Percentiles rank a stretch among this genome's conserved stretches.
Conservation (phyloP, 2,797 vertebrate genomes). For the Odontamblyopus rebecca region DNA sequence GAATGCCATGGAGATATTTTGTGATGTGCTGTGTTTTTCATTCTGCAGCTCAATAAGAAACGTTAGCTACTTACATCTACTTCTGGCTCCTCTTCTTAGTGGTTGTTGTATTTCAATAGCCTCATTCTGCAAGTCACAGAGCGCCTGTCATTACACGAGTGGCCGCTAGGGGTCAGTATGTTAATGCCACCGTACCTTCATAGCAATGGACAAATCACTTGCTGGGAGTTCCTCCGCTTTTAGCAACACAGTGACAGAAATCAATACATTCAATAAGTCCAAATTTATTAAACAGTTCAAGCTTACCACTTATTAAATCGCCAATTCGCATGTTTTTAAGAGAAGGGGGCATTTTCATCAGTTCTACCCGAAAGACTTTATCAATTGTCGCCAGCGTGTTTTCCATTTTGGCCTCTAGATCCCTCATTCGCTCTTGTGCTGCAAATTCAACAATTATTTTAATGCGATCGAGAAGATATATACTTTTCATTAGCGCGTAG, state of each 20-base stretch:
- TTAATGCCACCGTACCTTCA: slow-evolving; percentile 53
- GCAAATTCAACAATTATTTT: not conserved
- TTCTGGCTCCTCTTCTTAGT: slow-evolving; percentile 42
- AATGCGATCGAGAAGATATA: not conserved
- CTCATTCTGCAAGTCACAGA: slow-evolving; percentile 45
- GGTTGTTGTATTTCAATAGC: slow-evolving; percentile 51
- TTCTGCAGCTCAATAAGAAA: not conserved
- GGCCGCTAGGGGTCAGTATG: too few relatives aligned
- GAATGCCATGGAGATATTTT: too few relatives aligned
- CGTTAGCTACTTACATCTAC: slow-evolving; percentile 48
- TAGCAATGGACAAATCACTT: slow-evolving; percentile 68
- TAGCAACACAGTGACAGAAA: not conserved
- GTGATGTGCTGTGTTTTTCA: not conserved
- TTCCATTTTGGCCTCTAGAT: slow-evolving; percentile 74
- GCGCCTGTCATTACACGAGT: rapidly evolving
- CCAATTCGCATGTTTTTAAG: slow-evolving; percentile 70
- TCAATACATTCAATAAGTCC: not conserved
- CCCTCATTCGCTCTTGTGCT: slow-evolving; percentile 77
- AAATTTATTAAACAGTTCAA: too few relatives aligned
- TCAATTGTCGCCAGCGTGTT: slow-evolving; percentile 73
- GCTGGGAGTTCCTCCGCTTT: slow-evolving; percentile 53
- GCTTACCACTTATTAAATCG: slow-evolving; percentile 68
- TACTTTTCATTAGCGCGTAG: not conserved
- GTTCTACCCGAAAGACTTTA: slow-evolving; percentile 75
- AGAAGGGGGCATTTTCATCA: slow-evolving; percentile 77